These are phyloP conservation scores for Steinernema feltiae DNA, from an alignment of 1,140 invertebrate species.

Conservation along the genomic window DNA sequence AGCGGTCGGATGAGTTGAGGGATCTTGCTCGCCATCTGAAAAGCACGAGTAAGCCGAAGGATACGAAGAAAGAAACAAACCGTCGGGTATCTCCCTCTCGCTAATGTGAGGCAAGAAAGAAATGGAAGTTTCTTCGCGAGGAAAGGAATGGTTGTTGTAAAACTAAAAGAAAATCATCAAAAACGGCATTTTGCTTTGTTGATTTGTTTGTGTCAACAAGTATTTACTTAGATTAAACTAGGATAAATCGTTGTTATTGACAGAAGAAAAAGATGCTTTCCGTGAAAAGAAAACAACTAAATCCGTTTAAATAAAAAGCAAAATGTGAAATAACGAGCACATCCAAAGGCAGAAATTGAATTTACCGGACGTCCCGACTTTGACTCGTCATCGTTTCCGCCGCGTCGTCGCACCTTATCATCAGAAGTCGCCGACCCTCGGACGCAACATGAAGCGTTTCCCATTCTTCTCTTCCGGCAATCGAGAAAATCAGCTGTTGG, in stretches of 20 bases:
- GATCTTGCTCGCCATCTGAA: slow-evolving; percentile 81
- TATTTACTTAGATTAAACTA: too few relatives aligned
- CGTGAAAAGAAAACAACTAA: too few relatives aligned
- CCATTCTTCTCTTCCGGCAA: slow-evolving; percentile 19
- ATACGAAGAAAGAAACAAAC: slow-evolving; percentile 45
- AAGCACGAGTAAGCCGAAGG: slow-evolving; percentile 13
- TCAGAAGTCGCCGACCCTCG: slow-evolving; percentile 27
- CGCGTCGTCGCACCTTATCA: slow-evolving; percentile 20
- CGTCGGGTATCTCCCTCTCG: slow-evolving; percentile 79
- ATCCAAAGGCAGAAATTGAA: too few relatives aligned
- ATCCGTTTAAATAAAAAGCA: too few relatives aligned
- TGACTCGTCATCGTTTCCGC: slow-evolving; percentile 16
- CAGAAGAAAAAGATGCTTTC: too few relatives aligned
- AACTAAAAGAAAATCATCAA: slow-evolving; percentile 34
- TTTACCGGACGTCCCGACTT: neutral
- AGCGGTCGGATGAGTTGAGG: slow-evolving; percentile 86
- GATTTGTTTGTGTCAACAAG: too few relatives aligned
- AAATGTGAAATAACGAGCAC: too few relatives aligned
- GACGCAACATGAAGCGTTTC: slow-evolving; percentile 36
- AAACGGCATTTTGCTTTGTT: too few relatives aligned
- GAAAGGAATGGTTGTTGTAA: slow-evolving; percentile 34
- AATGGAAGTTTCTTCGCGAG: slow-evolving; percentile 48
- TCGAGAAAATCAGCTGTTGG: neutral
- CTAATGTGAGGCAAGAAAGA: slow-evolving; percentile 84
- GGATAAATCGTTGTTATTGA: neutral